These are phyloP conservation scores for Dynastes hyllus DNA, from an alignment of 2,888 invertebrate species.

Conservation along the genomic window DNA sequence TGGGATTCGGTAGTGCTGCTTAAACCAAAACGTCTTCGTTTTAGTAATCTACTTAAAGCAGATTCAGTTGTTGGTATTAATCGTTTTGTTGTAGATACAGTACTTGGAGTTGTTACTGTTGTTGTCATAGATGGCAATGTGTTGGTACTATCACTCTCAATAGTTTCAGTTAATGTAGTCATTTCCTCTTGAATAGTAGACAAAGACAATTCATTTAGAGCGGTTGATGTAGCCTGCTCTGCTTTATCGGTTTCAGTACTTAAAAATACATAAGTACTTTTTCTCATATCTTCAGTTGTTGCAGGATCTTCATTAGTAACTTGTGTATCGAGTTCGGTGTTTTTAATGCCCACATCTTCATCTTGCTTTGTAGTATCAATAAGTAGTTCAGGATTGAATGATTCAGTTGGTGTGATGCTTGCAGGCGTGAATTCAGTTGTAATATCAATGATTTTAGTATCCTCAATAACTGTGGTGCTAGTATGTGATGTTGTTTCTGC, in stretches of 20 bases:
- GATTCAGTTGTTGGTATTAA: conserved; percentile 45
- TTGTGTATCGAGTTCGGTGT: conserved; percentile 14
- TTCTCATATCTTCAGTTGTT: conserved; percentile 20
- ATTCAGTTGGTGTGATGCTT: background rate
- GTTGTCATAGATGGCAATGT: background rate
- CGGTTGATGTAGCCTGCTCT: background rate
- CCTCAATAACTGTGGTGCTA: too few relatives aligned
- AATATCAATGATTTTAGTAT: too few relatives aligned
- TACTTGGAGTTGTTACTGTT: conserved; percentile 2
- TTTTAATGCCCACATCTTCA: background rate
- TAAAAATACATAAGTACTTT: background rate
- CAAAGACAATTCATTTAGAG: conserved; percentile 17
- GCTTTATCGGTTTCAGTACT: conserved; percentile 1
- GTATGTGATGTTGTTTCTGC: too few relatives aligned
- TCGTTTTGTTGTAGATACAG: conserved; percentile 27
- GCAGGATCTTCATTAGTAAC: background rate
- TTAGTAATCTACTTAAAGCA: conserved; percentile 41
- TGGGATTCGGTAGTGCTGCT: conserved; percentile 7
- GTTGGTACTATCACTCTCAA: conserved; percentile 4
- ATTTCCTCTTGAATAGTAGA: background rate
- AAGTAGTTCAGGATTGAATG: background rate
- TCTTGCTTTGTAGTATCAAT: background rate
- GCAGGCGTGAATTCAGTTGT: too few relatives aligned
- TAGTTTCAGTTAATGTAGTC: conserved; percentile 1
- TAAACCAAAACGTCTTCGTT: conserved; percentile 44